These are phyloP conservation scores for Petrocephalus sullivani DNA, from an alignment of 2,797 vertebrate species.

Conservation along the genomic window DNA sequence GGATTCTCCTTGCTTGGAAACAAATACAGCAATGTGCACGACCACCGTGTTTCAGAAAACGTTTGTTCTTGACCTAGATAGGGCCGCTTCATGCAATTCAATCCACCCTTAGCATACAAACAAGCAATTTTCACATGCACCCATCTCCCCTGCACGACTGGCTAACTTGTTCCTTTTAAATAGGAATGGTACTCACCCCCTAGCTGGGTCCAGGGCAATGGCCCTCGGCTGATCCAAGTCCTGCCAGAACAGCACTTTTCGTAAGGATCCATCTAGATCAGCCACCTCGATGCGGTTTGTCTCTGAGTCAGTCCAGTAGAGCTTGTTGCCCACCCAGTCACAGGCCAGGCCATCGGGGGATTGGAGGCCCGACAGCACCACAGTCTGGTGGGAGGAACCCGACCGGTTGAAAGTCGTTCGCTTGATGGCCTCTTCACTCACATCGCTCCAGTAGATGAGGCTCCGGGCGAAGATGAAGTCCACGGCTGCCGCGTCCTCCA, in stretches of 20 bases:
- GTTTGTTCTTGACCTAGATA: slow-evolving; percentile 8
- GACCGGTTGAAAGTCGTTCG: slow-evolving; percentile 78
- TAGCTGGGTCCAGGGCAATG: slow-evolving; percentile 85
- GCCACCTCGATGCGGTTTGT: slow-evolving; percentile 93
- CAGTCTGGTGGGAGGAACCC: slow-evolving; percentile 61
- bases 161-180: background rate
- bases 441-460: slow-evolving; percentile 94
- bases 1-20: slow-evolving; percentile 22
- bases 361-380: slow-evolving; percentile 80
- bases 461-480: slow-evolving; percentile 81
- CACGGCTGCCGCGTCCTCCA: slow-evolving; percentile 94
- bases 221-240: slow-evolving; percentile 95
- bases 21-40: background rate
- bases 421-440: slow-evolving; percentile 96
- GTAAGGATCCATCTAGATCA: slow-evolving; percentile 80
- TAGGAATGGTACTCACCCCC: slow-evolving; percentile 75
- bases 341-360: slow-evolving; percentile 94
- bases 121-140: background rate
- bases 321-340: slow-evolving; percentile 89
- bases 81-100: slow-evolving; percentile 31
- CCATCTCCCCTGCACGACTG: background rate
- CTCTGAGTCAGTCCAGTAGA: slow-evolving; percentile 98
- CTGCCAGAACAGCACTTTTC: slow-evolving; percentile 96
- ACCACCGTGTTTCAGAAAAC: background rate
- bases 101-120: slow-evolving; percentile 30